Percentiles rank a stretch among this genome's conserved stretches.
Evolutionary conservation across 2,113 vertebrate species (phyloP).

Genomic region (Sitta europaea): DNA sequence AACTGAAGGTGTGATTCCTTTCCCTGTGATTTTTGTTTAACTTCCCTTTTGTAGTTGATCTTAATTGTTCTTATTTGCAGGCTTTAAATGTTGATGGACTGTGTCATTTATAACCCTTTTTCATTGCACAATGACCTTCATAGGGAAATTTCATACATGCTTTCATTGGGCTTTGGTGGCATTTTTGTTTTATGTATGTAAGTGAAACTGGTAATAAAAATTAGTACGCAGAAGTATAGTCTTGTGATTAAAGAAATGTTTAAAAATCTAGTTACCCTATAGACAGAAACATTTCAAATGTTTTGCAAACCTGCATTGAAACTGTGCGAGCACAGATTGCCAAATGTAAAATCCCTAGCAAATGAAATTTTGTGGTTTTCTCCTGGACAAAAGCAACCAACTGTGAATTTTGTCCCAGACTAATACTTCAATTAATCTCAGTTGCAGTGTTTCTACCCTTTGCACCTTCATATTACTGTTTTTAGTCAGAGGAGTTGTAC

Average conservation of each 20-base stretch:
- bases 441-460: neutral
- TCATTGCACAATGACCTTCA: conserved; percentile 2
- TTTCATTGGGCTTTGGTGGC: neutral
- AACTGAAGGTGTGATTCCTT: conserved; percentile 66
- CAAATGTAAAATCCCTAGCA: neutral
- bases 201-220: conserved; percentile 27
- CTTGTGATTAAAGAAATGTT: neutral
- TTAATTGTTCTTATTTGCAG: conserved; percentile 70
- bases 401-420: neutral
- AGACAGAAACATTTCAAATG: neutral
- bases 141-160: conserved; percentile 12
- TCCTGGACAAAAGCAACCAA: neutral
- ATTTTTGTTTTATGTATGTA: neutral
- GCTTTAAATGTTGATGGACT: conserved; percentile 65
- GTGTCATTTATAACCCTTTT: conserved; percentile 55
- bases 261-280: neutral
- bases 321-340: neutral
- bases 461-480: neutral
- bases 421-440: neutral
- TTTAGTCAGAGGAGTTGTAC: neutral
- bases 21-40: conserved; percentile 58
- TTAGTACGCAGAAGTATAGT: neutral
- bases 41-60: conserved; percentile 53
- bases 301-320: neutral
- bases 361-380: neutral